Base-by-base conservation (phyloP, 2,113 vertebrate species). In the Trematomus loennbergii region DNA sequence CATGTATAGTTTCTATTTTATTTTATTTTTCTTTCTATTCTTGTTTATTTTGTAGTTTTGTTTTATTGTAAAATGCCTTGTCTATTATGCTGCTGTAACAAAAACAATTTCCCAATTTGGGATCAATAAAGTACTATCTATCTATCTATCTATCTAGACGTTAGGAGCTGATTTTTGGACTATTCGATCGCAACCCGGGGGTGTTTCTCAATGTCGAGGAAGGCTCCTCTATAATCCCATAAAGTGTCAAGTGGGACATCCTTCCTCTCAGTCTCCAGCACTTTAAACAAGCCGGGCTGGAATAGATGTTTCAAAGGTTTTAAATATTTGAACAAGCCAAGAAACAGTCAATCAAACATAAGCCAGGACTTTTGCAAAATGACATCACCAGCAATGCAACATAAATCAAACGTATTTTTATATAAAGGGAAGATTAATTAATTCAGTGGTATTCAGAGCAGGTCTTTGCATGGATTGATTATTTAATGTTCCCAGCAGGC, bases 301-400 rank as follows among this genome's bases (percentile, higher is more conserved):
- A 58, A 64, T 22, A 55, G 60, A 75, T 81, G 63, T 73, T 43
- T 69, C 59, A 76, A 29, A 29, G 20, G 20, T 50, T 76, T 87
- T 54, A 85, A 81, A 91, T 87, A 75, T 85, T 88, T 81, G 62
- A 87, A 83, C 68, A 87, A 81, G 65, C 54, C 16, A 25, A 78
- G 76, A 83, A 79, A 79, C 76, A 5, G 57, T 83, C 5, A n/a
- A 85, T 85, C 43, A 83, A 79, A 83, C 79, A 75, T 72, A 81
- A 82, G 20, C 75, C 73, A 78, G 75, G 22, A 59, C 61, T 75
- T 72, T 63, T 18, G 29, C 40, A 60, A 36, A 48, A 58, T 74
- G 49, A 68, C 60, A 70, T 75, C 72, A 75, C 43, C 15, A 33
- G 63, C 17, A 49, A 61, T 2, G 0, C 4, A 17, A 29, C 12